Evolutionary conservation across 2,797 vertebrate genomes (phyloP).

Genomic region (Acrossocheilus wenchowensis): DNA sequence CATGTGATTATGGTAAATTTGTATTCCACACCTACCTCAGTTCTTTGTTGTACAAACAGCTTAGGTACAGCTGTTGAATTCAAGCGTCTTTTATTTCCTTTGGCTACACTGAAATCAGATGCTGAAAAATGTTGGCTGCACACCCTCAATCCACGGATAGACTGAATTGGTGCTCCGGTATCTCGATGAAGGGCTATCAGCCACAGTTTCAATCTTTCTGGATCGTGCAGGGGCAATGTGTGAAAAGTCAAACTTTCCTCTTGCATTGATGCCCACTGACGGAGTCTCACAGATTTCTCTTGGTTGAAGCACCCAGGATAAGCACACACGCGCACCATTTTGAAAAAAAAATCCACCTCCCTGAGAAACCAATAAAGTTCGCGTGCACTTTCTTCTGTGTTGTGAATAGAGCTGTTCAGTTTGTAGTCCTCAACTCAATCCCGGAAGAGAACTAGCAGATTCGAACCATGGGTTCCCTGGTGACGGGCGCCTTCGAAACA

Average conservation of each 20-base stretch:
- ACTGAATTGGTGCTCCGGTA: neutral
- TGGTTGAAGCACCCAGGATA: constrained; percentile 22
- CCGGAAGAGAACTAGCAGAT: neutral
- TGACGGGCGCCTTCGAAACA: neutral
- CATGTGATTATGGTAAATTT: neutral
- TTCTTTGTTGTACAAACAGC: neutral
- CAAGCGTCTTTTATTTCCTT: constrained; percentile 18
- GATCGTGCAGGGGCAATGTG: constrained; percentile 21
- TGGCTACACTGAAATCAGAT: neutral
- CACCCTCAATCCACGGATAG: constrained; percentile 20
- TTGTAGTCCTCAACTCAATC: neutral
- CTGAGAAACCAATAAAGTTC: constrained; percentile 11
- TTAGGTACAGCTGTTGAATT: constrained; percentile 23
- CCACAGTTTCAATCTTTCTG: neutral
- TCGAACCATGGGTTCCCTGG: neutral
- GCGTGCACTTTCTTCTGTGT: constrained; percentile 7
- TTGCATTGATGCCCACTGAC: neutral
- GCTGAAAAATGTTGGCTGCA: constrained; percentile 27
- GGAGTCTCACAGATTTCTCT: constrained; percentile 20
- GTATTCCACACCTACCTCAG: neutral
- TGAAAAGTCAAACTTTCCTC: constrained; percentile 32
- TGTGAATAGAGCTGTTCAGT: neutral
- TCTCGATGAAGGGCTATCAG: neutral
- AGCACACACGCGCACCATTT: constrained; percentile 38
- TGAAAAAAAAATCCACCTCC: constrained; percentile 4